A percentile compares a stretch with the other conserved stretches of the same genome.
Evolutionary conservation across 1,140 invertebrate genomes (phyloP).

Genomic region (Paraescarpia echinospica): DNA sequence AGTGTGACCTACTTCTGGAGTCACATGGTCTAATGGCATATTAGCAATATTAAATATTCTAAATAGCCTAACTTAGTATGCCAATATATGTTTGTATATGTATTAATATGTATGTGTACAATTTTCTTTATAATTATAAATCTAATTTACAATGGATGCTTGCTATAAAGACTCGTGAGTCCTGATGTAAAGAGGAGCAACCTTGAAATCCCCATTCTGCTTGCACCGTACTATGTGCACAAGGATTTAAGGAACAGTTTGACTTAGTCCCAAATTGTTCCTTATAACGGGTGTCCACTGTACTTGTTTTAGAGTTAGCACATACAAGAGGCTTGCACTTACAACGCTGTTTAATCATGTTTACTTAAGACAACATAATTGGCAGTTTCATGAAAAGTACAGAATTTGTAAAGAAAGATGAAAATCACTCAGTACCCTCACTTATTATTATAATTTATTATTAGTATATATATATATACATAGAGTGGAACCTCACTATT

Average conservation of each 20-base stretch:
- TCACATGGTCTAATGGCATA: background rate
- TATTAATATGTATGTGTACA: background rate
- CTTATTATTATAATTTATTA: no score
- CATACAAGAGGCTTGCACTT: background rate
- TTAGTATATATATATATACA: no score
- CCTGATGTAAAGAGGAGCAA: no score
- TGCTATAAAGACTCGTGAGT: no score
- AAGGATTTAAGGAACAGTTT: no score
- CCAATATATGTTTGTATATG: background rate
- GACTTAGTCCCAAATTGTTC: no score
- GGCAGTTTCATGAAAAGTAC: background rate
- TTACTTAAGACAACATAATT: background rate
- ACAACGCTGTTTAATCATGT: background rate
- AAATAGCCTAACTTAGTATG: background rate
- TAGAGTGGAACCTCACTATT: no score
- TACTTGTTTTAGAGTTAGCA: no score
- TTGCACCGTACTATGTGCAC: no score
- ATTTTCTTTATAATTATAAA: background rate
- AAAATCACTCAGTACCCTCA: background rate
- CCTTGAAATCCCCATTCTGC: no score
- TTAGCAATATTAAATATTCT: background rate
- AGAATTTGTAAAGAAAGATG: background rate
- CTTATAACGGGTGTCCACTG: no score
- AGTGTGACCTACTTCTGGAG: background rate
- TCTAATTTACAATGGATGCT: background rate